These are phyloP conservation scores for Syngnathus rostellatus DNA, from an alignment of 2,797 vertebrate genomes.

Conservation along the genomic window DNA sequence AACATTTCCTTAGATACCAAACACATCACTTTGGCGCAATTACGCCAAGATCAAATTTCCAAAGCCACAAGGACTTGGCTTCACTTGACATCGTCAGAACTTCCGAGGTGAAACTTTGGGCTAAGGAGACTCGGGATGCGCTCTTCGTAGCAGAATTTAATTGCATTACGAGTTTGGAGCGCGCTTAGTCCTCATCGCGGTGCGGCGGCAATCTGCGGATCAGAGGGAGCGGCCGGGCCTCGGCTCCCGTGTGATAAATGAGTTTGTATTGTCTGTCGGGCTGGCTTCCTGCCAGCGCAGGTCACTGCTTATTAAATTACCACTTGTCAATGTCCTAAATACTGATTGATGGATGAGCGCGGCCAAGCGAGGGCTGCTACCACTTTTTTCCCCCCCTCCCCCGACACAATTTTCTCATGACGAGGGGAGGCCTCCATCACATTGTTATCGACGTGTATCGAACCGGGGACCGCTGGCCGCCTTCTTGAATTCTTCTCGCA, in stretches of 20 bases:
- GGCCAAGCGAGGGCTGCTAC: slow-evolving; percentile 82
- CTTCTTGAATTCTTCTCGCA: slow-evolving; percentile 19
- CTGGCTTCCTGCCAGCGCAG: slow-evolving; percentile 89
- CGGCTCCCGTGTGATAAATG: slow-evolving; percentile 80
- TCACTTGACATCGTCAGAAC: slow-evolving; percentile 11
- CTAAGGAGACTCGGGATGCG: slow-evolving; percentile 7
- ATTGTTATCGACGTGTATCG: slow-evolving; percentile 61
- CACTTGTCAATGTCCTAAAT: slow-evolving; percentile 95
- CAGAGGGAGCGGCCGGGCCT: slow-evolving; percentile 47
- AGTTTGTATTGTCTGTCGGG: slow-evolving; percentile 94
- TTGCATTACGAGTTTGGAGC: slow-evolving; percentile 21
- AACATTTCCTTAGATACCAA: slow-evolving; percentile 18
- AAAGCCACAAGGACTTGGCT: slow-evolving; percentile 14
- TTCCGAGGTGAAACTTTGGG: slow-evolving; percentile 21
- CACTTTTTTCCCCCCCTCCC: slow-evolving; percentile 40
- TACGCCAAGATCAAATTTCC: slow-evolving; percentile 17
- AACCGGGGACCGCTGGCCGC: slow-evolving; percentile 37
- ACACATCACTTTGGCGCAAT: slow-evolving; percentile 10
- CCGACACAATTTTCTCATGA: slow-evolving; percentile 21
- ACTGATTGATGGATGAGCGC: slow-evolving; percentile 94
- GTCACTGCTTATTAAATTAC: slow-evolving; percentile 98
- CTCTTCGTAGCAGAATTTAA: slow-evolving; percentile 26
- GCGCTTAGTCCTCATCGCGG: slow-evolving; percentile 15
- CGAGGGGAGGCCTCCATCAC: slow-evolving; percentile 43
- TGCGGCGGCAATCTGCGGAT: slow-evolving; percentile 56